Evolutionary conservation across 2,888 invertebrate genomes (phyloP), one percentile per base, ranked within the genome.

Genomic region (Epinotia bilunana): DNA sequence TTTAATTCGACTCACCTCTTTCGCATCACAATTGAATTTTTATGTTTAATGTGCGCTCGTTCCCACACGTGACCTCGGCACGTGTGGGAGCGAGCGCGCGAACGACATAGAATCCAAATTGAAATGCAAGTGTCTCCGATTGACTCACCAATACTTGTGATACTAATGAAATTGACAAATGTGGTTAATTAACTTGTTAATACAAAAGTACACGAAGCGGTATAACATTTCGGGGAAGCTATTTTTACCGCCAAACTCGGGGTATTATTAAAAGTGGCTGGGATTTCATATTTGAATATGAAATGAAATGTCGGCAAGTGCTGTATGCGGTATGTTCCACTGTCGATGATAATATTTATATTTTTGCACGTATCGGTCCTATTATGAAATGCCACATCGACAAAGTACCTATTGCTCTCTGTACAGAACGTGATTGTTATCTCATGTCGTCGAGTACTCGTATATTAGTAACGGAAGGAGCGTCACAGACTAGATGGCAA

Each of bases 101-200:
- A 16, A 49, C 4, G n/a, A 16, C 16, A 49, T 49, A n/a, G 5
- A 49, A 49, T 16, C 16, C n/a, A 49, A 49, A 49, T n/a, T 16
- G 0, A 49, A 49, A 46, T 46, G 16, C 46, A 4, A 16, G 3
- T 49, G 49, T 49, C 16, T 46, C 13, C 12, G 46, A 53, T 53
- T 53, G 6, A 53, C 53, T n/a, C 7, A 5, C 6, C n/a, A n/a
- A 53, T 7, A n/a, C 16, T 16, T 49, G 5, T 49, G 49, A 53
- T n/a, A n/a, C n/a, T n/a, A 6, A 6, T n/a, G n/a, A 7, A 53
- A 53, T 7, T 7, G 53, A 6, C n/a, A n/a, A 53, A 53, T 7
- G n/a, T n/a, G 16, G 53, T n/a, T 53, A 53, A 53, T 49, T 49
- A 49, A 53, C 53, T n/a, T n/a, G 53, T n/a, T 53, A 53, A 53